These are phyloP conservation scores for Hyposmocoma kahamanoa DNA, from an alignment of 1,140 invertebrate genomes.

Conservation along the genomic window DNA sequence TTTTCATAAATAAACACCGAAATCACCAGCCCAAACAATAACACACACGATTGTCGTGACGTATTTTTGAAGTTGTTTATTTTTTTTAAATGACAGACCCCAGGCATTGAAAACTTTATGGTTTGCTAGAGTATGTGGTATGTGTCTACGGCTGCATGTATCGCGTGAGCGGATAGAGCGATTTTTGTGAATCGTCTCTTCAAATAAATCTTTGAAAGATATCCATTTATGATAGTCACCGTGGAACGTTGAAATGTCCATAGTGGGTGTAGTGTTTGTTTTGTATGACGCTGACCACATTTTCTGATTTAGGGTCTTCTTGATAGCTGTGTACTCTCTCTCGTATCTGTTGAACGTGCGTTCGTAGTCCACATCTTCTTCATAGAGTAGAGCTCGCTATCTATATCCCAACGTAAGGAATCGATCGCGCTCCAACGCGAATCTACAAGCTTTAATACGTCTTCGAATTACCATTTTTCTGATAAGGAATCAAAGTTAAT, in stretches of 20 bases:
- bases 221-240: conserved; percentile 19
- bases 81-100: too few relatives aligned
- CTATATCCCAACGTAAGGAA: background rate
- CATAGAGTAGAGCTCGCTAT: background rate
- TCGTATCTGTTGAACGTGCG: background rate
- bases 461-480: background rate
- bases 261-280: background rate
- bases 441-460: background rate
- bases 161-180: too few relatives aligned
- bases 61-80: too few relatives aligned
- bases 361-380: background rate
- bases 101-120: too few relatives aligned
- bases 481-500: background rate
- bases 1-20: too few relatives aligned
- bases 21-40: too few relatives aligned
- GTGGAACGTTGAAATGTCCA: conserved; percentile 15
- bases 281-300: conserved; percentile 2
- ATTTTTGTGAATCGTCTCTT: conserved; percentile 18
- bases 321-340: background rate
- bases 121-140: too few relatives aligned
- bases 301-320: background rate
- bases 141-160: too few relatives aligned
- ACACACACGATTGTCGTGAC: too few relatives aligned
- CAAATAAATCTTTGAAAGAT: conserved; percentile 21
- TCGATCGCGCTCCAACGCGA: background rate